Base-by-base conservation (phyloP, 1,140 invertebrate species). In the Drosophila kepulauana region DNA sequence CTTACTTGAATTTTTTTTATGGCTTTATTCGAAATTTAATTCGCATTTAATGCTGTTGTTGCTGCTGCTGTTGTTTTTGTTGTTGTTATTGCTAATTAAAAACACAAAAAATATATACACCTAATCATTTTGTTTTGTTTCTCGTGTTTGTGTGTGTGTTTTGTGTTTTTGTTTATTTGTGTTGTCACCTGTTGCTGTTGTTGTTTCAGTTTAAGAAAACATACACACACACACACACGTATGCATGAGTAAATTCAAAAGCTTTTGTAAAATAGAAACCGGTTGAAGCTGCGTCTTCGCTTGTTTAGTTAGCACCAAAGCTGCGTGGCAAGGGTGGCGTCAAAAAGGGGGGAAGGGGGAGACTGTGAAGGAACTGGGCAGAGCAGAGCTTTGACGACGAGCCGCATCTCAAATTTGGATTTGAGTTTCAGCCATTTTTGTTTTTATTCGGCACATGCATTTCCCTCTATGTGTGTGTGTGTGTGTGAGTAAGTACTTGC, bases 141-240 rank as follows among this genome's bases (percentile, higher is more conserved):
- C 59, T 78, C 49, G 71, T 48, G 71, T 38, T 38, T 62, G 49
- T 38, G 35, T 38, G 35, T 38, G 35, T 38, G 35, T 35, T 35
- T 35, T 35, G 8, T 35, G 30, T 33, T 66, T 70, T 69, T 68
- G 52, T 80, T 41, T 46, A 57, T 54, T 54, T 68, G 58, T 52
- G 45, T 68, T 76, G 71, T 86, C 81, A 85, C 81, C 81, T 86
- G 82, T 87, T 79, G 82, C 72, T 78, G 63, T 70, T 57, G 61
- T 45, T 68, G 68, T 38, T 46, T 54, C 15, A 20, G 25, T 13
- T 28, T 38, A 41, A 64, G 4, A 45, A 8, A 13, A 16, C 30
- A 56, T 6, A 56, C n/a, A n/a, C 7, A 64, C 2, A 15, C 10
- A 63, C 10, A 25, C 16, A 41, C 61, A 38, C 15, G 10, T n/a